phyloP scores from a whole-genome alignment of 2,113 vertebrate species.

The Mus musculus region GRCm39 chr9:51069501-51070000 shows the following conservation, averaged over 20 bases:
- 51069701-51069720: background rate
- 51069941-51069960: too few relatives aligned
- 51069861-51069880: too few relatives aligned
- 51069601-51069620: background rate
- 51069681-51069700: background rate
- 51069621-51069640: background rate
- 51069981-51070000: too few relatives aligned
- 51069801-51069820: too few relatives aligned
- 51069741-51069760: background rate
- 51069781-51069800: too few relatives aligned
- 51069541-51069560: conserved; percentile 90
- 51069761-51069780: too few relatives aligned
- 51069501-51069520: conserved; percentile 86
- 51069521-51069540: conserved; percentile 90
- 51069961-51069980: too few relatives aligned
- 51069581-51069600: background rate
- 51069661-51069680: background rate
- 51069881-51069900: too few relatives aligned
- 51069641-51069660: background rate
- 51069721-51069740: background rate
- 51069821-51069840: too few relatives aligned
- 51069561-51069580: conserved; percentile 90
- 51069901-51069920: too few relatives aligned
- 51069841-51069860: too few relatives aligned
- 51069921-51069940: too few relatives aligned